phyloP scores from a whole-genome alignment of 2,797 vertebrate genomes.

The Poeciliopsis turneri region DNA sequence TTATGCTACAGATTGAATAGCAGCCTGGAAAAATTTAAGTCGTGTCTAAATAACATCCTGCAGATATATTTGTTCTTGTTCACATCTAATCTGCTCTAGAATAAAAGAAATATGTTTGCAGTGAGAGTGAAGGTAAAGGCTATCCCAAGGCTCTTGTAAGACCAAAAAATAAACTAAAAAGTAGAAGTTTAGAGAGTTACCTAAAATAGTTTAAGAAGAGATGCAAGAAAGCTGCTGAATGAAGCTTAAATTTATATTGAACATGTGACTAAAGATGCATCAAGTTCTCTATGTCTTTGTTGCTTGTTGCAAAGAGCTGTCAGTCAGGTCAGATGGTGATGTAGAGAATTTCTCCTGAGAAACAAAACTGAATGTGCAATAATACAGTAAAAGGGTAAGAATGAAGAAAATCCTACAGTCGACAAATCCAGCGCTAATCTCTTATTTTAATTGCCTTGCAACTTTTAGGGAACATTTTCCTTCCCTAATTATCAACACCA shows the following conservation, averaged over 20 bases:
- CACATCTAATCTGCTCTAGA: neutral
- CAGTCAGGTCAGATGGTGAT: constrained; percentile 31
- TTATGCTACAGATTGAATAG: constrained; percentile 37
- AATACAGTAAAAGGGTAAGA: neutral
- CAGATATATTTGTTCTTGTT: constrained; percentile 20
- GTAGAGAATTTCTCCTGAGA: constrained; percentile 17
- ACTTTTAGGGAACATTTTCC: constrained; percentile 25
- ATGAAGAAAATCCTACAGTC: neutral
- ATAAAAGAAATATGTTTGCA: neutral
- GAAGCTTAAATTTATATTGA: neutral
- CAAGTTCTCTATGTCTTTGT: constrained; percentile 5
- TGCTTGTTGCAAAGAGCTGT: constrained; percentile 35
- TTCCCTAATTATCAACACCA: constrained; percentile 20
- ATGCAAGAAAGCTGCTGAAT: neutral
- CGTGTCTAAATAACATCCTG: neutral
- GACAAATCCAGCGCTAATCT: constrained; percentile 41
- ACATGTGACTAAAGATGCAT: neutral
- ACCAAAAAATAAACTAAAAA: constrained; percentile 19
- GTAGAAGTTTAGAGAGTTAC: constrained; percentile 10
- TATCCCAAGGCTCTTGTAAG: constrained; percentile 46
- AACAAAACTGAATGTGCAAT: constrained; percentile 17
- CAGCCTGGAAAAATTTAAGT: constrained; percentile 2
- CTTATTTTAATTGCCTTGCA: constrained; percentile 36
- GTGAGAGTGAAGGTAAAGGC: constrained; percentile 28
- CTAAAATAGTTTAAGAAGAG: constrained; percentile 15